These are phyloP conservation scores for Brenthis ino DNA, from an alignment of 2,888 invertebrate species.

Conservation along the genomic window DNA sequence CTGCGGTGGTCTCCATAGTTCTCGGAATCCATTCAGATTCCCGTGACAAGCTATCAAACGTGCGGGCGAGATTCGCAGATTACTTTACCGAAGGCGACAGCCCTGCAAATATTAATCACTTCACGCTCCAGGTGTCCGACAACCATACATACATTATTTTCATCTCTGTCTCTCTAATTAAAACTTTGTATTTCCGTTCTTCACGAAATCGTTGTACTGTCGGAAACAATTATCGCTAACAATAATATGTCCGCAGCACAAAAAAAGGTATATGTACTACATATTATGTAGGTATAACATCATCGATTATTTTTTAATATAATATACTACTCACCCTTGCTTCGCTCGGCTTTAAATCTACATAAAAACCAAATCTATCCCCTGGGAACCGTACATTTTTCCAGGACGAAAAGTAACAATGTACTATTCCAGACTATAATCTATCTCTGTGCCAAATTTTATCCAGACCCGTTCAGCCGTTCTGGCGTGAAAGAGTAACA, in stretches of 20 bases:
- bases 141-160: slow-evolving; percentile 31
- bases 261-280: not conserved
- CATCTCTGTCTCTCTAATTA: slow-evolving; percentile 33
- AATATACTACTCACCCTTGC: not conserved
- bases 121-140: slow-evolving; percentile 42
- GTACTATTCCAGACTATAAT: too few relatives aligned
- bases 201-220: slow-evolving; percentile 28
- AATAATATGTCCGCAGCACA: slow-evolving; percentile 1
- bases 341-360: too few relatives aligned
- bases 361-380: too few relatives aligned
- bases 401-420: too few relatives aligned
- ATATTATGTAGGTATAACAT: too few relatives aligned
- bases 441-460: too few relatives aligned
- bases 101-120: slow-evolving; percentile 41
- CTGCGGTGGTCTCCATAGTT: slow-evolving; percentile 7
- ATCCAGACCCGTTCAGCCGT: too few relatives aligned
- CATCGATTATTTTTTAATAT: not conserved
- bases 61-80: slow-evolving; percentile 14
- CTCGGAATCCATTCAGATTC: slow-evolving; percentile 14
- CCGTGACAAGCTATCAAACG: slow-evolving; percentile 20
- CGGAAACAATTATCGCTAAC: slow-evolving; percentile 34
- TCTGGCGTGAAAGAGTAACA: too few relatives aligned
- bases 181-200: slow-evolving; percentile 16
- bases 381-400: too few relatives aligned
- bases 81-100: slow-evolving; percentile 31